Evolutionary conservation across 2,888 invertebrate species (phyloP), one percentile per base, ranked within the genome.

Genomic region (Cosmorhoe ocellata): DNA sequence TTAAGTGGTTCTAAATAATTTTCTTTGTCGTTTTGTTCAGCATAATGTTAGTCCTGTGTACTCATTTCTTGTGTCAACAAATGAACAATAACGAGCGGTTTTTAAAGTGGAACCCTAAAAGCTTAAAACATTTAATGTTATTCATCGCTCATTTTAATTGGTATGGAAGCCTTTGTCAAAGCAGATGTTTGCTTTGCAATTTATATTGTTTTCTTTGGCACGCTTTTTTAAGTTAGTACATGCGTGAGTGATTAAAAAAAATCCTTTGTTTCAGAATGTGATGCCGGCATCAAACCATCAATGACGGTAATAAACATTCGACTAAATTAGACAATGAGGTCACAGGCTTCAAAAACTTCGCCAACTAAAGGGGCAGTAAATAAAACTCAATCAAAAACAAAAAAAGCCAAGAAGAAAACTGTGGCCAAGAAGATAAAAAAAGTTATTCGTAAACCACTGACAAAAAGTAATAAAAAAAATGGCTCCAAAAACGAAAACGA

Each of bases 311-410:
- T 61, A 66, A 71, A 75, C 64, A 75, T 66, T 71, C 78, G 76
- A 84, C 76, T 73, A 74, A 64, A 73, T 69, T 74, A 67, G 79
- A 88, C 79, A 86, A 89, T 89, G 90, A 85, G 90, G 84, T 87
- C 89, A 71, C 89, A 88, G 69, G 71, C 81, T 71, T 76, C 87
- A 59, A 90, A 89, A 82, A 73, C 83, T 69, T 75, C 77, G 71
- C 78, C 84, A 72, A 90, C 86, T 75, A 89, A 88, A 77, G 88
- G 84, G 68, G 79, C 75, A 61, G 71, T 80, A 51, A 79, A 64
- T 70, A 89, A 84, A 79, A 74, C 81, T 71, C 67, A 80, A 54
- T 71, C 82, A 43, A 88, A 86, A 66, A 61, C 67, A 30, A 89
- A 82, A 63, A 74, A 74, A 67, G 65, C 74, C 22, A 78, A 74